Evolutionary conservation across 2,888 invertebrate genomes (phyloP).

Genomic region (Megaustenia siamemsis): DNA sequence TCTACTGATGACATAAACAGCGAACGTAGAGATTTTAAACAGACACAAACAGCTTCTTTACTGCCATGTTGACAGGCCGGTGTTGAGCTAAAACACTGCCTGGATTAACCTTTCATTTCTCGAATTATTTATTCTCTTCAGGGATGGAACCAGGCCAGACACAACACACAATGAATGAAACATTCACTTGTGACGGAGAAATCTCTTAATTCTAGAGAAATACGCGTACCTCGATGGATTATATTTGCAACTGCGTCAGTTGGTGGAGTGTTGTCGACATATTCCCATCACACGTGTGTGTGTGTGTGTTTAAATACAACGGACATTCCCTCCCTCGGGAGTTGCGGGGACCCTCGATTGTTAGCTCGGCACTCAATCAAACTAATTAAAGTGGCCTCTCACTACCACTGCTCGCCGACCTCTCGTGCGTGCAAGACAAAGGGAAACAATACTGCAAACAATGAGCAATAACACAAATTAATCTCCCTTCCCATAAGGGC

Average conservation of each 20-base stretch:
- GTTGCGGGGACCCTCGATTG: background rate
- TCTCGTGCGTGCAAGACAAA: background rate
- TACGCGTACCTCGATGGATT: too few species aligned
- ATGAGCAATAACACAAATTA: slow-evolving; percentile 23
- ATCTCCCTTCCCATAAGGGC: background rate
- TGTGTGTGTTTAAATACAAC: background rate
- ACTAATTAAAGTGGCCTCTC: background rate
- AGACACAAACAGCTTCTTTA: too few species aligned
- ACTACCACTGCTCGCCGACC: background rate
- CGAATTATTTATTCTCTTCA: background rate
- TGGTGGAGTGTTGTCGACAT: background rate
- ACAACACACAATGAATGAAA: background rate
- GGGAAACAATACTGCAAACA: slow-evolving; percentile 3
- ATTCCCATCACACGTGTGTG: background rate
- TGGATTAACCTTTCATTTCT: too few species aligned
- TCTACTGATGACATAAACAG: too few species aligned
- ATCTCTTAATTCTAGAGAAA: background rate
- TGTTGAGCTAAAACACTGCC: too few species aligned
- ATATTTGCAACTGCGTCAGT: background rate
- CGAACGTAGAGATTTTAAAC: too few species aligned
- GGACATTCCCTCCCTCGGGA: background rate
- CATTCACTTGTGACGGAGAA: background rate
- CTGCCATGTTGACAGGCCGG: too few species aligned
- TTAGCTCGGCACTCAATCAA: background rate
- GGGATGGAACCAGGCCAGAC: background rate